Base-by-base conservation (phyloP, 2,888 invertebrate genomes). In the Drosophila gaucha region DNA sequence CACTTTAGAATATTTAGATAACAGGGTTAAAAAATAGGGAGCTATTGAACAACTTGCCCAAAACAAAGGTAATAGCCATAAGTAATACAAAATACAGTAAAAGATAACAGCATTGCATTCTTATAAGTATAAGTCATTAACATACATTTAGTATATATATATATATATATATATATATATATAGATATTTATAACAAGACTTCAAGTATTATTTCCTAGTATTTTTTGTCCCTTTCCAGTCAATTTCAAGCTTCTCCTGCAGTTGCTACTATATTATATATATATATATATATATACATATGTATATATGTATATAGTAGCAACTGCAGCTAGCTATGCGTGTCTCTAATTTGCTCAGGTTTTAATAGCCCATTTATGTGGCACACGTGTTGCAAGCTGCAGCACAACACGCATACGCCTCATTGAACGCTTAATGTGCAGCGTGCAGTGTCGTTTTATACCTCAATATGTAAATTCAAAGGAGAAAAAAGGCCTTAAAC, bases 381-480 rank as follows among this genome's bases (percentile, higher is more conserved):
- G 16, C 51, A 46, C 57, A 54, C 43, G 24, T 54, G 39, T 39
- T 35, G 60, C 63, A 62, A 59, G 65, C 57, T 57, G 63, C 60
- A 60, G 33, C 51, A 35, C 36, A 79, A 64, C 38, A 63, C 86
- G 77, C 65, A 80, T 86, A 79, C 86, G 80, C 80, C 78, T 49
- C 84, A 44, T 74, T 74, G 54, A 47, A 46, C 69, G 38, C 55
- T 65, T 60, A 71, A 58, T 67, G 65, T 84, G 55, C 43, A 74
- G 60, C 55, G 60, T 69, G 55, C 59, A 56, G 59, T 71, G 76
- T 62, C 74, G 57, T 55, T 70, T 44, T 44, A 44, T 44, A 28
- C 44, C 44, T 44, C 44, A 41, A 56, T 44, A 67, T 68, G 54
- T 54, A 64, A 64, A 68, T 74, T 52, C 43, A 51, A 68, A 77